Evolutionary conservation across 1,140 invertebrate species (phyloP), one percentile per base, ranked within the genome.

Genomic region (Heliconius himera): DNA sequence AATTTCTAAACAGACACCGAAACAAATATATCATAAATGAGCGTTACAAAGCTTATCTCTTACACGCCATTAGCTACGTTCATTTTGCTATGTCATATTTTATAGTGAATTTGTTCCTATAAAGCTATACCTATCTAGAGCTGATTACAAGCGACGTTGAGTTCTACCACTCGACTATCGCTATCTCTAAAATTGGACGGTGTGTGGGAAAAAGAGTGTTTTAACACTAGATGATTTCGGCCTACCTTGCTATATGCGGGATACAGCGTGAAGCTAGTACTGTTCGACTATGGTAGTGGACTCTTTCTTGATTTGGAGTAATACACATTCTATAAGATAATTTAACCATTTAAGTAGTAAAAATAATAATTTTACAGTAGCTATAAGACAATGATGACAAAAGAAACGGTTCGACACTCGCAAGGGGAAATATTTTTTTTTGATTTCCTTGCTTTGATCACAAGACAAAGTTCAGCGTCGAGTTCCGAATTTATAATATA

Each of bases 11-110:
- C 54, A 22, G 20, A n/a, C 2, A 56, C 54, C 8, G 16, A 56
- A 56, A 56, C 54, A 56, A 56, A 56, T 26, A 26, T 66, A 66
- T 66, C 60, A 66, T 66, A 66, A 66, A 66, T 66, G 11, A 66
- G 60, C 60, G 60, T 13, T 26, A 26, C 13, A 26, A n/a, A n/a
- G 22, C 54, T 66, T 66, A 66, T 66, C 60, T 66, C 22, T 66
- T 66, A 66, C 60, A 66, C 60, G 11, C 60, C 60, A 66, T 66
- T 66, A 66, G 22, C 60, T 56, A 26, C 22, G n/a, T 26, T 66
- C 60, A 66, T 26, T 66, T 66, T 66, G 60, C 60, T 29, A 29
- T 26, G 22, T 66, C 60, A 66, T 66, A 66, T 66, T 66, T 66
- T 66, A 26, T 66, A 66, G 60, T 26, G 22, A 66, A 4, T 66